A percentile compares a stretch with the other conserved stretches of the same genome.
Conservation (phyloP, 2,888 invertebrate species). For the Amphipyra berbera region DNA sequence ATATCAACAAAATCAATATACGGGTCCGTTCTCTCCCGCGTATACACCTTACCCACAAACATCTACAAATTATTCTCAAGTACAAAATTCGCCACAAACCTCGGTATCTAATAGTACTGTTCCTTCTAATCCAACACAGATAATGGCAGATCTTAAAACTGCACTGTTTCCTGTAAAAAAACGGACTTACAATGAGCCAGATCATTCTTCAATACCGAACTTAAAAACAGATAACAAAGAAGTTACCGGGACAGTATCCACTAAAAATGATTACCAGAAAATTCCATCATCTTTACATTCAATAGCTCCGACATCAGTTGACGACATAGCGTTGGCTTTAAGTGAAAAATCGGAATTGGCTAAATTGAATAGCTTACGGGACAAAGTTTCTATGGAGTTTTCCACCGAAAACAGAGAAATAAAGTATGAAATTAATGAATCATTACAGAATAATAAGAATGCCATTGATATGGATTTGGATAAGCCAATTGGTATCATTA, state of each 20-base stretch:
- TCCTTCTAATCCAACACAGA: constrained; percentile 66
- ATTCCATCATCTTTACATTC: constrained; percentile 66
- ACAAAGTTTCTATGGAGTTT: constrained; percentile 70
- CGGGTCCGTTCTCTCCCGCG: constrained; percentile 79
- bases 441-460: constrained; percentile 70
- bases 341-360: constrained; percentile 82
- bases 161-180: constrained; percentile 91
- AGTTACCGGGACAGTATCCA: constrained; percentile 48
- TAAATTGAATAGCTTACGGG: constrained; percentile 75
- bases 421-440: constrained; percentile 65
- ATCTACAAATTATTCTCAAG: constrained; percentile 75
- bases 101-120: constrained; percentile 62
- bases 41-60: constrained; percentile 80
- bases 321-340: constrained; percentile 81
- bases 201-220: constrained; percentile 68
- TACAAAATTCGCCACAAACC: constrained; percentile 73
- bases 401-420: constrained; percentile 67
- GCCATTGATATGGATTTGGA: constrained; percentile 63
- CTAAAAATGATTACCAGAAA: constrained; percentile 76
- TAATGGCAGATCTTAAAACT: constrained; percentile 74
- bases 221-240: constrained; percentile 72
- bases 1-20: constrained; percentile 87
- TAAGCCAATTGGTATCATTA: constrained; percentile 70
- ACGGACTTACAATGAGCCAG: constrained; percentile 89
- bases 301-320: constrained; percentile 72